These are phyloP conservation scores for Meloe dianella DNA, from an alignment of 2,888 invertebrate genomes.

Conservation along the genomic window DNA sequence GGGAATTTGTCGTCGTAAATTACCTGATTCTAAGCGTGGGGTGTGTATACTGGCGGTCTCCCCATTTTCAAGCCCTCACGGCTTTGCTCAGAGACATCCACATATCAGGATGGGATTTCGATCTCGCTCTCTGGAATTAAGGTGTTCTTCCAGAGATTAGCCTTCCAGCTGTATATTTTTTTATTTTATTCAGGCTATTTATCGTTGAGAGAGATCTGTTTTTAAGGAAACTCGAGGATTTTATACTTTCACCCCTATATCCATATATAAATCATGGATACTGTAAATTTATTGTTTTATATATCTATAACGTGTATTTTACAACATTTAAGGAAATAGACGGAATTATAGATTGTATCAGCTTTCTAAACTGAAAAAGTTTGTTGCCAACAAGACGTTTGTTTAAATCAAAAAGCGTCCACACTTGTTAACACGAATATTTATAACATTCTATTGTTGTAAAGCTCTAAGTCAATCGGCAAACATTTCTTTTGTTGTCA, in stretches of 20 bases:
- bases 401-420: no score
- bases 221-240: constrained; percentile 3
- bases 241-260: background rate
- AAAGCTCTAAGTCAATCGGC: background rate
- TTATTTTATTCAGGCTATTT: constrained; percentile 52
- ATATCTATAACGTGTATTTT: background rate
- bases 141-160: constrained; percentile 57
- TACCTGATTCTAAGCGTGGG: constrained; percentile 49
- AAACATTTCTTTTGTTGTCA: background rate
- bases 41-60: constrained; percentile 36
- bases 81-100: constrained; percentile 50
- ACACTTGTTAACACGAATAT: no score
- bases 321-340: background rate
- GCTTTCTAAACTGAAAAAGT: no score
- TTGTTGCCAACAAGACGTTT: no score
- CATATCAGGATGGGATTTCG: constrained; percentile 55
- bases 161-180: constrained; percentile 51
- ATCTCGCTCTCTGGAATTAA: constrained; percentile 51
- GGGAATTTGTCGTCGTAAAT: constrained; percentile 59
- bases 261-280: background rate
- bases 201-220: constrained; percentile 36
- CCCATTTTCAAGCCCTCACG: constrained; percentile 36
- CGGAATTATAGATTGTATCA: background rate
- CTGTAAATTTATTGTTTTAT: background rate
- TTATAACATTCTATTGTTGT: no score